Base-by-base conservation (phyloP, 92 coral and sea anemone species). In the Nematostella vectensis region DNA sequence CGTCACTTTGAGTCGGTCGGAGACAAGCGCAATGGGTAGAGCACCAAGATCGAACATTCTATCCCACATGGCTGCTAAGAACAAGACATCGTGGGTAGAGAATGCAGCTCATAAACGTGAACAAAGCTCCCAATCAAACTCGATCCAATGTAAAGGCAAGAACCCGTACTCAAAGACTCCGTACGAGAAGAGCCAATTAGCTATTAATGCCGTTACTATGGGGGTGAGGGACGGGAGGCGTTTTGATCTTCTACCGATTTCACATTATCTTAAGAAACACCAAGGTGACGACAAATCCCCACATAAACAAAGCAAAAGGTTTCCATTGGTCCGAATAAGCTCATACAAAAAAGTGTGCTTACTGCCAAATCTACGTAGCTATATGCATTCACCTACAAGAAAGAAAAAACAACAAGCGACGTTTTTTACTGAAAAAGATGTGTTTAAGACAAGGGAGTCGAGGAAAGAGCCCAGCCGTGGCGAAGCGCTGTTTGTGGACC, bases 51-150 rank as follows among this genome's bases (percentile, higher is more conserved):
- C 88, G 25, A 80, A 75, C 38, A 84, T 84, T 27, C 70, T 84
- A 36, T 84, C 94, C 23, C 94, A 78, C 59, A 84, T 84, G 94
- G 94, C 94, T n/a, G 94, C 94, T 22, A 84, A 75, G 63, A 70
- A 69, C 44, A 84, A 80, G 31, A 69, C 67, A 1, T 84, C 94
- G 11, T 84, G 83, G 83, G 88, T 70, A 10, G 94, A 81, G 54
- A 71, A 67, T 39, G 62, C 78, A 54, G 57, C 75, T 23, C 67
- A 37, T 38, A 59, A 57, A 11, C 69, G 67, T 10, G 11, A 48
- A 25, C 25, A 27, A 15, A 17, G 52, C 11, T 67, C 73, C 2
- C 66, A 65, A 11, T 33, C 28, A 36, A 70, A 80, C 28, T 71
- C 94, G 3, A 59, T 85, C 20, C 50, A 63, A 4, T 72, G 88